Evolutionary conservation across 2,797 vertebrate species (phyloP).

Genomic region (Chiloscyllium punctatum): DNA sequence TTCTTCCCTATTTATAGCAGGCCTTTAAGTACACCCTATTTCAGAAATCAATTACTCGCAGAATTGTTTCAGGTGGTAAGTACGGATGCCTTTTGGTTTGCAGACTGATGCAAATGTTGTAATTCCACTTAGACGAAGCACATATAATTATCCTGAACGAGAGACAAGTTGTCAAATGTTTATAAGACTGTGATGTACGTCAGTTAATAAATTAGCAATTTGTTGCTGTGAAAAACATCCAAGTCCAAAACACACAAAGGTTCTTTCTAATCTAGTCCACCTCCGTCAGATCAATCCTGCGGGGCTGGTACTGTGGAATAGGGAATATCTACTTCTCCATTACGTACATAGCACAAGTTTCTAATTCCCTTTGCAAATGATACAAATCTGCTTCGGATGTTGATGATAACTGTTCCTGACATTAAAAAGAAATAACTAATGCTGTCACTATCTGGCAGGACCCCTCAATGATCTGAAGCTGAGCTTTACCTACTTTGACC

Average conservation of each 20-base stretch:
- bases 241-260: background rate
- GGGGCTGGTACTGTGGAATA: background rate
- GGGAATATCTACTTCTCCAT: background rate
- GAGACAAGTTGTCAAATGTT: constrained; percentile 2
- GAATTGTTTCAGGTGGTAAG: constrained; percentile 17
- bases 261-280: background rate
- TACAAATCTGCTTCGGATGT: background rate
- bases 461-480: background rate
- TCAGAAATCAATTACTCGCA: background rate
- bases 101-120: background rate
- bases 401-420: background rate
- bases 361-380: background rate
- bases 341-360: background rate
- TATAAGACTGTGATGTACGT: background rate
- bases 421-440: constrained; percentile 14
- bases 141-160: constrained; percentile 9
- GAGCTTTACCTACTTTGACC: background rate
- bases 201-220: background rate
- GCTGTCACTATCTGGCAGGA: background rate
- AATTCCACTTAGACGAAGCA: background rate
- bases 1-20: background rate
- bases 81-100: background rate
- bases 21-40: background rate
- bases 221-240: background rate
- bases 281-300: background rate